A percentile compares a stretch with the other conserved stretches of the same genome.
These are phyloP conservation scores for Omphaloscelis lunosa DNA, from an alignment of 2,888 invertebrate species.

Conservation along the genomic window DNA sequence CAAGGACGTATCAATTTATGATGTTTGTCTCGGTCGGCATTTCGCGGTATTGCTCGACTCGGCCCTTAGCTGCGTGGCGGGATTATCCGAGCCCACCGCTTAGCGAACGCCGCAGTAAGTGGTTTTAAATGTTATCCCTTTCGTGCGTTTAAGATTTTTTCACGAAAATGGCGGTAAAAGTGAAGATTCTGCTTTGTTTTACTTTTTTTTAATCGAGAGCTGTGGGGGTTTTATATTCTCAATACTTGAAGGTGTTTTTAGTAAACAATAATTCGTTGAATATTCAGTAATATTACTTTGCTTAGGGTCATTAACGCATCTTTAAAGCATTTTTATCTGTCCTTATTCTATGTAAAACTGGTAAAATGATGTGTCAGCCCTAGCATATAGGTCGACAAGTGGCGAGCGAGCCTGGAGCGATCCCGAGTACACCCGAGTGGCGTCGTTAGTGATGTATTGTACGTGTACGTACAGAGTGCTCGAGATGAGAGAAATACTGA, in stretches of 20 bases:
- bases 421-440: slow-evolving; percentile 13
- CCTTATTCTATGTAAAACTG: background rate
- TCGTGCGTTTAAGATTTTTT: slow-evolving; percentile 52
- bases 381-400: background rate
- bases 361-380: slow-evolving; percentile 7
- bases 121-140: slow-evolving; percentile 63
- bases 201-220: slow-evolving; percentile 1
- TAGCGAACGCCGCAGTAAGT: slow-evolving; percentile 47
- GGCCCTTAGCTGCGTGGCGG: slow-evolving; percentile 20
- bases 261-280: background rate
- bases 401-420: slow-evolving; percentile 5
- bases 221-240: background rate
- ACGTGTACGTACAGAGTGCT: background rate
- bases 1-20: slow-evolving; percentile 49
- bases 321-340: no score
- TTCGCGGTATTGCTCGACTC: slow-evolving; percentile 18
- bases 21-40: slow-evolving; percentile 40
- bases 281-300: background rate
- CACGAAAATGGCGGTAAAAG: slow-evolving; percentile 34
- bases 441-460: slow-evolving; percentile 39
- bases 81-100: slow-evolving; percentile 49
- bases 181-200: slow-evolving; percentile 42
- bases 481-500: slow-evolving; percentile 6
- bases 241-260: background rate
- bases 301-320: background rate